Evolutionary conservation across 2,888 invertebrate genomes (phyloP), one percentile per base, ranked within the genome.

Genomic region (Cosmopolites sordidus): DNA sequence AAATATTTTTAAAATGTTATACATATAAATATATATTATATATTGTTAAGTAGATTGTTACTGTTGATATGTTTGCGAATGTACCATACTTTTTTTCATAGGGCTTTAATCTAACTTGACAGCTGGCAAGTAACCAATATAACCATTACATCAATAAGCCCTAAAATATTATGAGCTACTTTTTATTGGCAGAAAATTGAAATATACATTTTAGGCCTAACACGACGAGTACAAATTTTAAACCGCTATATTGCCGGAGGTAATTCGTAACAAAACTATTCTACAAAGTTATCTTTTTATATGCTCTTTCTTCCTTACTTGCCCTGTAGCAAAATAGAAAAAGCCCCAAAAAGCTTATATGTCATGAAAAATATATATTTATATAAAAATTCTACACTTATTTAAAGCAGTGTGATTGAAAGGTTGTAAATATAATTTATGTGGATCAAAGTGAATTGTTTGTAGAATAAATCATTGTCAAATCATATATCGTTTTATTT

Each of bases 391-490:
- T 68, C 67, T 70, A 71, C 70, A 70, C 67, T 69, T 71, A 71
- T 70, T 70, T 71, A 72, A 53, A 72, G 69, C 70, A 70, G 72
- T 71, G 72, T 72, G 73, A 73, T 72, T 72, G 70, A 70, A 66
- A 69, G 70, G 71, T 72, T 73, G 73, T 73, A 73, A 66, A 73
- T 73, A 73, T 71, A 73, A 73, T 73, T 73, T 73, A 73, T 73
- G 72, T 73, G 72, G 70, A 73, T 68, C 70, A 70, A 71, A 72
- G 67, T 70, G 70, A 71, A 65, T 71, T 72, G 70, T 72, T 72
- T 72, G 69, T 73, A 73, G 72, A 72, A 71, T 73, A 72, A 71
- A 73, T 70, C 72, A 71, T 69, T 68, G 64, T 68, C 67, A 70
- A 67, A 65, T 66, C 64, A 66, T 18, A 6, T 41, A n/a, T 3